phyloP scores from a whole-genome alignment of 2,888 invertebrate genomes.

The Allacma fusca region DNA sequence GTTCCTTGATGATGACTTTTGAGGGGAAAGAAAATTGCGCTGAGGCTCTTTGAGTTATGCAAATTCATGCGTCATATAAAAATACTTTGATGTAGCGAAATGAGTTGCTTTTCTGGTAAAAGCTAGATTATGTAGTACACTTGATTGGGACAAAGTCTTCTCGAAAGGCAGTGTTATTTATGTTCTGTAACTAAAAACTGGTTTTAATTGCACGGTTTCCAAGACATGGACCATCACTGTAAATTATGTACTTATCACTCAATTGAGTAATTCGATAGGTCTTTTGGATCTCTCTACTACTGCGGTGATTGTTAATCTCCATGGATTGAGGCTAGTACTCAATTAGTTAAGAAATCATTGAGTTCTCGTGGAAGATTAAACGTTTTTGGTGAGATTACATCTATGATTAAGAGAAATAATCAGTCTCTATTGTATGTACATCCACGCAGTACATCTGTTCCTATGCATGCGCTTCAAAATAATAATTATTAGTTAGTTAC shows the following conservation, averaged over 20 bases:
- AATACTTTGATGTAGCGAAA: too few relatives aligned
- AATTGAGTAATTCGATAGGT: slow-evolving; percentile 8
- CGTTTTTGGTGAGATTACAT: not conserved
- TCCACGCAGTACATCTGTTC: too few relatives aligned
- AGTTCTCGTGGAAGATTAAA: not conserved
- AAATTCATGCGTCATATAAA: too few relatives aligned
- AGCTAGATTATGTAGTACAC: not conserved
- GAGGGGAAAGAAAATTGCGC: too few relatives aligned
- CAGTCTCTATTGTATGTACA: too few relatives aligned
- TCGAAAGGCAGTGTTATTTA: not conserved
- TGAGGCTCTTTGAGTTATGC: too few relatives aligned
- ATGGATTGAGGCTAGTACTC: not conserved
- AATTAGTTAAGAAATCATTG: slow-evolving; percentile 5
- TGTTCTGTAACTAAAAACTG: slow-evolving; percentile 7
- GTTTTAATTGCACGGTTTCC: slow-evolving; percentile 2
- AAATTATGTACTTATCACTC: slow-evolving; percentile 16
- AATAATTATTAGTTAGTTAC: too few relatives aligned
- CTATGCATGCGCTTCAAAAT: too few relatives aligned
- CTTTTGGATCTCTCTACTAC: not conserved
- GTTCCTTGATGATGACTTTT: too few relatives aligned
- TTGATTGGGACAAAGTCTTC: not conserved
- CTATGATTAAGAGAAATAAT: not conserved
- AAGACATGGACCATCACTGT: not conserved
- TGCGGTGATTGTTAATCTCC: not conserved
- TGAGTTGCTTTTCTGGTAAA: not conserved